Evolutionary conservation across 2,113 vertebrate species (phyloP).

Genomic region (Solenodon paradoxus): DNA sequence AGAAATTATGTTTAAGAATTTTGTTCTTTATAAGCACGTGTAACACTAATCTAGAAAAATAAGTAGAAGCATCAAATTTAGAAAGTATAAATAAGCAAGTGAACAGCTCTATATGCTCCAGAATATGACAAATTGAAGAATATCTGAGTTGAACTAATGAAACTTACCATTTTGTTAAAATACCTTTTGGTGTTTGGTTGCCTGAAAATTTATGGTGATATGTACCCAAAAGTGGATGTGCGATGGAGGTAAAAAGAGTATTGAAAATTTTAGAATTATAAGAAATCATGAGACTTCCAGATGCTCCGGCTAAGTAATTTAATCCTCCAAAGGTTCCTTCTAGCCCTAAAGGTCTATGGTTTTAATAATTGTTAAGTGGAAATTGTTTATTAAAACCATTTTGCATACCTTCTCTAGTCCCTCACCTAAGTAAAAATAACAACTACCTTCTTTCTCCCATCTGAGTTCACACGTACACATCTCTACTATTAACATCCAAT

Average conservation of each 20-base stretch:
- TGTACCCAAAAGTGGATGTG: not conserved
- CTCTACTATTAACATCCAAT: not conserved
- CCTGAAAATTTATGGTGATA: not conserved
- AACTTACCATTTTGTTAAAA: not conserved
- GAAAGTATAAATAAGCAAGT: not conserved
- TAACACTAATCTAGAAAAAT: not conserved
- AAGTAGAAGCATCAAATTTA: not conserved
- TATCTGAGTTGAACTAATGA: not conserved
- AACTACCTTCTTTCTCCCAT: not conserved
- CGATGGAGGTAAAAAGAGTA: not conserved
- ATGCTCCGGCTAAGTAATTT: not conserved
- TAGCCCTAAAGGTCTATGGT: not conserved
- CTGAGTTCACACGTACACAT: not conserved
- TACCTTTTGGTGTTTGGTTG: not conserved
- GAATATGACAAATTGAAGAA: not conserved
- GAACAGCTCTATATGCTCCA: not conserved
- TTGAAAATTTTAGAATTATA: not conserved
- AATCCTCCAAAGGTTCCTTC: not conserved
- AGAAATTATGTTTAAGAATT: not conserved
- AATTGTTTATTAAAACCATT: not conserved
- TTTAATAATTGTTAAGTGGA: not conserved
- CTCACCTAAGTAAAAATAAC: not conserved
- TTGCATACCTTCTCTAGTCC: not conserved
- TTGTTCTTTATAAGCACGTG: not conserved
- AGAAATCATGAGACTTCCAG: not conserved